Conservation (phyloP, 1,140 invertebrate species). For the Acromyrmex echinatior region DNA sequence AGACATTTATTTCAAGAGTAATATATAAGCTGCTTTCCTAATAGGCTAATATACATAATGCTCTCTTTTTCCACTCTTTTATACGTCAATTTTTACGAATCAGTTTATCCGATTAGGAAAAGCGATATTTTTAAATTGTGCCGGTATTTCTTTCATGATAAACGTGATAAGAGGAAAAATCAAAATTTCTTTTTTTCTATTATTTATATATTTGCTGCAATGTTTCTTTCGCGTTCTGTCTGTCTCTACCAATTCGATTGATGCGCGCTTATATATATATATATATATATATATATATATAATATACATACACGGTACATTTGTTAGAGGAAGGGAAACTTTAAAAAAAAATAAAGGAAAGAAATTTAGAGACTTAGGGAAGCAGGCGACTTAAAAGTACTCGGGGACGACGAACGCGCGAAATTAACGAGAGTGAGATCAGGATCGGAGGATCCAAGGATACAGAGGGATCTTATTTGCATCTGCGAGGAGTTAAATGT, state of each 20-base stretch:
- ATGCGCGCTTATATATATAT: not conserved
- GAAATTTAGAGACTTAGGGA: conserved; percentile 25
- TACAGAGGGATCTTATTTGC: conserved; percentile 49
- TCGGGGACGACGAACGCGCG: conserved; percentile 48
- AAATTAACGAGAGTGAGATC: conserved; percentile 59
- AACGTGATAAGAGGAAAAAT: not conserved
- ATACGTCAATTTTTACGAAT: not conserved
- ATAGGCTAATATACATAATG: not conserved
- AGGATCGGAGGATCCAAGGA: conserved; percentile 56
- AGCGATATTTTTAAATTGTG: not conserved
- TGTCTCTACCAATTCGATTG: conserved; percentile 25
- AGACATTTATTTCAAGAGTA: not conserved
- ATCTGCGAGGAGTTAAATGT: conserved; percentile 56
- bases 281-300: not conserved
- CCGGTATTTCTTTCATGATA: not conserved
- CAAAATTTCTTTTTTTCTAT: not conserved
- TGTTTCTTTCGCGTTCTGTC: conserved; percentile 30
- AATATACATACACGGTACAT: conserved; percentile 39
- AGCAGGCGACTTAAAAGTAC: conserved; percentile 23
- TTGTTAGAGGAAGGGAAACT: conserved; percentile 21
- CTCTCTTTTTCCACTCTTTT: not conserved
- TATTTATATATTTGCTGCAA: not conserved
- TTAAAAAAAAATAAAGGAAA: conserved; percentile 10
- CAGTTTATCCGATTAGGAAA: not conserved
- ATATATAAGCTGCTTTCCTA: not conserved